A percentile compares a stretch with the other conserved stretches of the same genome.
Conservation (phyloP, 92 coral and sea anemone genomes). For the Epizoanthus ramosus region DNA sequence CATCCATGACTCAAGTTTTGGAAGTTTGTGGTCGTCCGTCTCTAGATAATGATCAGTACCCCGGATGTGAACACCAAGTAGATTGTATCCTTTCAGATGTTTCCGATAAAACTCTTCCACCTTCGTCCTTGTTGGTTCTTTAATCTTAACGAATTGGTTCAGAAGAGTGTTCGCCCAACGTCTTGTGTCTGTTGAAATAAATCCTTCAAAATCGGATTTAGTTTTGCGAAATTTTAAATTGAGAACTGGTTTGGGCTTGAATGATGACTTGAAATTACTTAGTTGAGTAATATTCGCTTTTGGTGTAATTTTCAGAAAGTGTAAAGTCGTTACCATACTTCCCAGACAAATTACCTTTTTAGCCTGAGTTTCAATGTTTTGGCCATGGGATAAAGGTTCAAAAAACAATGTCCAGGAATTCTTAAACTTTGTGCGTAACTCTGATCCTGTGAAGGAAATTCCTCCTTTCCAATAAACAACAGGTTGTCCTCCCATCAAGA, state of each 20-base stretch:
- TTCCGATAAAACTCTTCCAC: too few relatives aligned
- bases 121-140: background rate
- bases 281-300: background rate
- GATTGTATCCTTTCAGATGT: too few relatives aligned
- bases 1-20: too few relatives aligned
- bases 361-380: background rate
- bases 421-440: too few relatives aligned
- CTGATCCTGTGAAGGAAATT: too few relatives aligned
- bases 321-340: background rate
- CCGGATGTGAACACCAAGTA: too few relatives aligned
- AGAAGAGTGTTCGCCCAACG: background rate
- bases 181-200: background rate
- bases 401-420: background rate
- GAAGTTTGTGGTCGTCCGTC: too few relatives aligned
- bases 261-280: background rate
- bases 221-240: background rate
- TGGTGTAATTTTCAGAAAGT: background rate
- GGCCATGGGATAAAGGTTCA: slow-evolving; percentile 3
- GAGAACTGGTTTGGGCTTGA: background rate
- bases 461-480: background rate
- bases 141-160: background rate
- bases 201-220: background rate
- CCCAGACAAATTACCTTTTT: background rate
- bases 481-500: background rate
- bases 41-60: too few relatives aligned